Base-by-base conservation (phyloP, 2,113 vertebrate genomes). In the Microtus oregoni region DNA sequence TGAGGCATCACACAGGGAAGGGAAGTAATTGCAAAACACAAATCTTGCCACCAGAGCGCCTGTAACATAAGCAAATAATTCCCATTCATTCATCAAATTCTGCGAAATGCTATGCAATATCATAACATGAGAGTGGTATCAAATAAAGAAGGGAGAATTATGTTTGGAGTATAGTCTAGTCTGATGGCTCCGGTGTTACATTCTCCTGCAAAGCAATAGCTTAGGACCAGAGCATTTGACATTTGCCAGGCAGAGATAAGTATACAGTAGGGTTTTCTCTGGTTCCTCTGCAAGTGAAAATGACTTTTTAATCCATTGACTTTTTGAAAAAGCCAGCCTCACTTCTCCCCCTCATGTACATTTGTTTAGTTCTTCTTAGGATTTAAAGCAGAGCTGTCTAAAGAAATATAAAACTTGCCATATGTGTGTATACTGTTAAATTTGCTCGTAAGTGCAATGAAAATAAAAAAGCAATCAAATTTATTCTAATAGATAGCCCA, bases 391-490 rank as follows among this genome's bases (percentile, higher is more conserved):
- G 65, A n/a, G 52, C 26, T 47, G 5, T 24, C 41, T 75, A 73
- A 38, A 24, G 28, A 75, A 85, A 79, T 55, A 38, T 20, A 65
- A 67, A 52, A 5, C 22, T 72, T 70, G 38, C 76, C 76, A 78
- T 1, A 7, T 28, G n/a, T 5, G 11, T 24, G 35, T 19, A 14
- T n/a, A 50, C 63, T 76, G 70, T 95, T 50, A 77, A 77, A 89
- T 67, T 85, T 90, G 92, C 65, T 90, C 13, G 0, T 79, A 70
- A 26, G 82, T 77, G 13, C 68, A 82, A 78, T 6, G 22, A 78
- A 92, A 95, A n/a, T 61, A 91, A 85, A 55, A 92, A 90, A 86
- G 35, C 85, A n/a, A 44, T 86, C 7, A 96, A 68, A 94, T 91
- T 87, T 92, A 72, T 85, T 87, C 78, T 7, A 50, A 38, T 72